A percentile compares a stretch with the other conserved stretches of the same genome.
phyloP scores from a whole-genome alignment of 2,797 vertebrate species.

The Ceryle rudis region DNA sequence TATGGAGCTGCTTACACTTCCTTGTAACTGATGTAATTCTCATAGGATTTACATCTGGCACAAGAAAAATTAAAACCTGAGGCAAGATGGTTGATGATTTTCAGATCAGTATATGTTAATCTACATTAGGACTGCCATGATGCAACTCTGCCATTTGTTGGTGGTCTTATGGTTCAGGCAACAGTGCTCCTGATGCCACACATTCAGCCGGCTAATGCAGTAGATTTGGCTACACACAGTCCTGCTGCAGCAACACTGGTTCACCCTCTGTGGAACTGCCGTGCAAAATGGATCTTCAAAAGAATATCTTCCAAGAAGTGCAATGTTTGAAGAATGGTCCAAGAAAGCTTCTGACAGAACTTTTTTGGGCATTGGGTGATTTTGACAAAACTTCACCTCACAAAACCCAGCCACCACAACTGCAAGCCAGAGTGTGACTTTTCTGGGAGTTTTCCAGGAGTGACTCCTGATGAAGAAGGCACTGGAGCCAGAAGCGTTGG shows the following conservation, averaged over 20 bases:
- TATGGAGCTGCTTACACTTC: background rate
- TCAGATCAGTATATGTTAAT: background rate
- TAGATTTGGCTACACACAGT: background rate
- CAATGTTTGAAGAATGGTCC: background rate
- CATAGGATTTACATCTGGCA: background rate
- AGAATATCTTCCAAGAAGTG: background rate
- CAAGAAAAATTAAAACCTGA: background rate
- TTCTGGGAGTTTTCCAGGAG: background rate
- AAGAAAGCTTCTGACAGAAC: background rate
- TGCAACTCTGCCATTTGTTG: background rate
- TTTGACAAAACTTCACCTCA: background rate
- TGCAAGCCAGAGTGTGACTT: rapidly evolving
- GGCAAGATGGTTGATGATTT: background rate
- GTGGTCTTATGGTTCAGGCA: background rate
- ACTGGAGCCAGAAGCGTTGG: rapidly evolving
- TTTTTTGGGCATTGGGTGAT: background rate
- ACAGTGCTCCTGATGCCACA: background rate
- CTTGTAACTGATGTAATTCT: background rate
- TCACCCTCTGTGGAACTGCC: background rate
- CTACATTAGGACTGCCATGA: background rate
- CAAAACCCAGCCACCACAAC: rapidly evolving
- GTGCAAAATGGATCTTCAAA: background rate
- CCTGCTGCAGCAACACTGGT: background rate
- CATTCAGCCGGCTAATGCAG: background rate
- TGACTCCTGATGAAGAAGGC: background rate